Evolutionary conservation across 1,140 invertebrate genomes (phyloP).

Genomic region (Semibalanus balanoides): DNA sequence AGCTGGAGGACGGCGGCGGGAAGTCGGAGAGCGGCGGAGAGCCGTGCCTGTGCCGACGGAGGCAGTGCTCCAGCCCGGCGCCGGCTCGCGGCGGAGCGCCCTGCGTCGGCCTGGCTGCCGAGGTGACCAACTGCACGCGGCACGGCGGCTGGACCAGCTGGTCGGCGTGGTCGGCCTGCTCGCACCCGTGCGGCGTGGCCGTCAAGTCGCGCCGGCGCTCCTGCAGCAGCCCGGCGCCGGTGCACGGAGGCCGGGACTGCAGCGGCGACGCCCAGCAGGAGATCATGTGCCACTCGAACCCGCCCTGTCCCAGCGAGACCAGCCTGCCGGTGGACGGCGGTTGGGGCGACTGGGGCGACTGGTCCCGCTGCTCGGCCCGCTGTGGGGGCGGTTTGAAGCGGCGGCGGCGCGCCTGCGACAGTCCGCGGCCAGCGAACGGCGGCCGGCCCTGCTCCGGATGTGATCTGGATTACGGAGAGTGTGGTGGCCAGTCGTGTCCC

Average conservation of each 20-base stretch:
- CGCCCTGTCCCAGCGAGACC: conserved; percentile 53
- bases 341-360: conserved; percentile 57
- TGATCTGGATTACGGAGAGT: conserved; percentile 41
- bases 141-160: conserved; percentile 35
- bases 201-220: conserved; percentile 26
- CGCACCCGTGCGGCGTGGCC: conserved; percentile 47
- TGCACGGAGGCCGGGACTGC: conserved; percentile 29
- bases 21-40: conserved; percentile 32
- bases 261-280: conserved; percentile 40
- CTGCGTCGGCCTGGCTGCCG: conserved; percentile 31
- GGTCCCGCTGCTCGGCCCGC: conserved; percentile 38
- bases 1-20: conserved; percentile 23
- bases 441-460: conserved; percentile 52
- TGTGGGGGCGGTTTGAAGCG: conserved; percentile 38
- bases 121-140: conserved; percentile 37
- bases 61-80: conserved; percentile 66
- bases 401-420: conserved; percentile 28
- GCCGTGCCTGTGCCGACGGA: conserved; percentile 57
- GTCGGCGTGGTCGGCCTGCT: conserved; percentile 32
- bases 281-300: conserved; percentile 56
- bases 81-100: conserved; percentile 55
- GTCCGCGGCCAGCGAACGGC: conserved; percentile 31
- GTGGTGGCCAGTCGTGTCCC: conserved; percentile 50
- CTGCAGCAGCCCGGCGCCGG: conserved; percentile 31
- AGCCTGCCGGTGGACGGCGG: conserved; percentile 45